A percentile compares a stretch with the other conserved stretches of the same genome.
phyloP scores from a whole-genome alignment of 2,888 invertebrate species.

The Eretmocerus hayati region DNA sequence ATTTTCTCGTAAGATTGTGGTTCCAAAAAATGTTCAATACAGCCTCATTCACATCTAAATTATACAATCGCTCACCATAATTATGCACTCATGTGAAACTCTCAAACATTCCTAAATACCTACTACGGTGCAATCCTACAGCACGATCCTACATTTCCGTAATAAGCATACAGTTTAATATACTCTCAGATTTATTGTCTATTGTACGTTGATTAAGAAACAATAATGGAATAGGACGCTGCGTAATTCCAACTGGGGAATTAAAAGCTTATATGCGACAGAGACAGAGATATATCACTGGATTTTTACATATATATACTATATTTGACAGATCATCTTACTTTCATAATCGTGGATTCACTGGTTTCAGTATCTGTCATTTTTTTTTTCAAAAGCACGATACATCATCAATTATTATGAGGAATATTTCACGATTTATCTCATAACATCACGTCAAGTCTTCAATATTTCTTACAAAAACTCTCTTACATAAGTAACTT shows the following conservation, averaged over 20 bases:
- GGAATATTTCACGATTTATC: too few relatives aligned
- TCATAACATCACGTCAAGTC: too few relatives aligned
- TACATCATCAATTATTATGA: slow-evolving; percentile 8
- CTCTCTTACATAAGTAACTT: not conserved
- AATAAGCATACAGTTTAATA: too few relatives aligned
- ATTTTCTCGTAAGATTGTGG: too few relatives aligned
- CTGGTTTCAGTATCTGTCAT: slow-evolving; percentile 6
- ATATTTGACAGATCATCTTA: slow-evolving; percentile 17
- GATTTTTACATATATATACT: slow-evolving; percentile 4
- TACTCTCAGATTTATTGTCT: slow-evolving; percentile 34
- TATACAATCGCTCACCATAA: too few relatives aligned
- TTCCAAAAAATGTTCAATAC: too few relatives aligned
- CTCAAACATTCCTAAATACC: too few relatives aligned
- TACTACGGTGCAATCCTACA: too few relatives aligned
- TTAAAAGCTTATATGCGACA: slow-evolving; percentile 14
- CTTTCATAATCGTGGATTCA: slow-evolving; percentile 12
- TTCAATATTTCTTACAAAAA: not conserved
- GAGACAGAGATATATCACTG: slow-evolving; percentile 16
- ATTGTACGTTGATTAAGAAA: slow-evolving; percentile 30
- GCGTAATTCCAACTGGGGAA: slow-evolving; percentile 14
- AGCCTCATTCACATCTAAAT: too few relatives aligned
- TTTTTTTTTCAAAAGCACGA: slow-evolving; percentile 4
- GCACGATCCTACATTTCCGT: too few relatives aligned
- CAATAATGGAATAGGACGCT: slow-evolving; percentile 19
- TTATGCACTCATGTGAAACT: too few relatives aligned